Conservation (phyloP, 2,888 invertebrate genomes). For the Sarcophaga subvicina region DNA sequence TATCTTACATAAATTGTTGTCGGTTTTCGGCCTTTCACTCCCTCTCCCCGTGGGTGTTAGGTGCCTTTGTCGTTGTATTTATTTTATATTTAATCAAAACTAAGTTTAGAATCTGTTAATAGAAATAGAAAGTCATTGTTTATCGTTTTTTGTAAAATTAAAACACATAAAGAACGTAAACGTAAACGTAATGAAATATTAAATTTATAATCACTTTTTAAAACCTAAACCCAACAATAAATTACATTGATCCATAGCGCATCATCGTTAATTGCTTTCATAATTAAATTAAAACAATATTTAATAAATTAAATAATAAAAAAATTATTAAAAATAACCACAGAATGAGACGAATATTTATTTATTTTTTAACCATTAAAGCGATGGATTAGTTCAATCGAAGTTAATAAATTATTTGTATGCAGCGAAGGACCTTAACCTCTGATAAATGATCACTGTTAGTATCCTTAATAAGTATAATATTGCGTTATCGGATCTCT, state of each 20-base stretch:
- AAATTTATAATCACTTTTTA: neutral
- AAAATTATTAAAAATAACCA: neutral
- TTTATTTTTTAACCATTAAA: too few relatives aligned
- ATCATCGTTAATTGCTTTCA: constrained; percentile 33
- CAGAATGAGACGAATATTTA: too few relatives aligned
- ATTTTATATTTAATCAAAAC: constrained; percentile 50
- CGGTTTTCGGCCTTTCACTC: neutral
- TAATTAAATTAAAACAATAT: constrained; percentile 11
- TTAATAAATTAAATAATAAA: constrained; percentile 23
- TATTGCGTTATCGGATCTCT: too few relatives aligned
- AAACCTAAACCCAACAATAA: neutral
- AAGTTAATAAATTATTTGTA: too few relatives aligned
- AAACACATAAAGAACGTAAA: too few relatives aligned
- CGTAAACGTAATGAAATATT: neutral
- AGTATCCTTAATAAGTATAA: too few relatives aligned
- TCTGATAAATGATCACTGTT: too few relatives aligned
- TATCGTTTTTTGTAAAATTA: too few relatives aligned
- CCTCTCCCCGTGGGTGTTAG: neutral
- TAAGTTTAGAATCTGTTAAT: neutral
- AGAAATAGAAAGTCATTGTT: too few relatives aligned
- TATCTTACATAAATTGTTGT: constrained; percentile 23
- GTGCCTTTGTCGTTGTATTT: constrained; percentile 53
- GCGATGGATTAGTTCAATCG: too few relatives aligned
- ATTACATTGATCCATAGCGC: neutral
- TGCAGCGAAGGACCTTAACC: too few relatives aligned